Conservation (phyloP, 1,140 invertebrate species). For the Diorhabda sublineata region DNA sequence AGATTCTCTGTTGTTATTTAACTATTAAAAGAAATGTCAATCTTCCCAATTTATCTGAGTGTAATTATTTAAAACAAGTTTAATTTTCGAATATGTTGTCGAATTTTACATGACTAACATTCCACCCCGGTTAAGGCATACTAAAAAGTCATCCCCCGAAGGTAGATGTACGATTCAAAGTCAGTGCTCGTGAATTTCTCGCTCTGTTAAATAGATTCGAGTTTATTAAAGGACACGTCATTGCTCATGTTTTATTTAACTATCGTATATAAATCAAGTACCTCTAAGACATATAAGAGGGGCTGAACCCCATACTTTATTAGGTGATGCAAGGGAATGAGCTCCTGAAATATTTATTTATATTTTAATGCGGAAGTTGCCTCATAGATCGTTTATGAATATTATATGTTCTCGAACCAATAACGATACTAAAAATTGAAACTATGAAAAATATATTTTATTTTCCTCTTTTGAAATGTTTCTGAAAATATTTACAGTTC, state of each 20-base stretch:
- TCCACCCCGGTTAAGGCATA: constrained; percentile 1
- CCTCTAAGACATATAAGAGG: not conserved
- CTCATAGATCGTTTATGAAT: no score
- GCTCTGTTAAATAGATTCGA: constrained; percentile 11
- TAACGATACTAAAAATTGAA: no score
- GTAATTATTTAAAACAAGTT: no score
- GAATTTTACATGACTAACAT: not conserved
- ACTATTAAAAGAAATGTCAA: no score
- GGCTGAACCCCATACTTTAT: not conserved
- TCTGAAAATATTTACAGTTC: no score
- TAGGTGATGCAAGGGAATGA: not conserved
- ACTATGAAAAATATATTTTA: no score
- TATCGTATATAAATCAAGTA: not conserved
- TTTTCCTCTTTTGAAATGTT: no score
- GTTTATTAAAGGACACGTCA: constrained; percentile 16
- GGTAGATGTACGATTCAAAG: constrained; percentile 9
- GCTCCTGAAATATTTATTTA: not conserved
- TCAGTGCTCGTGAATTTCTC: constrained; percentile 11
- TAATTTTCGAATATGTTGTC: no score
- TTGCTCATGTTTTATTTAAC: constrained; percentile 12
- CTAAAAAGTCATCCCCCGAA: constrained; percentile 12
- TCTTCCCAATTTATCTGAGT: no score
- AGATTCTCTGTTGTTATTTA: no score
- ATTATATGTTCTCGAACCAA: no score
- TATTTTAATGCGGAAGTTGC: no score